Conservation (phyloP, 1,140 invertebrate species). For the Drosophila kohkoa region DNA sequence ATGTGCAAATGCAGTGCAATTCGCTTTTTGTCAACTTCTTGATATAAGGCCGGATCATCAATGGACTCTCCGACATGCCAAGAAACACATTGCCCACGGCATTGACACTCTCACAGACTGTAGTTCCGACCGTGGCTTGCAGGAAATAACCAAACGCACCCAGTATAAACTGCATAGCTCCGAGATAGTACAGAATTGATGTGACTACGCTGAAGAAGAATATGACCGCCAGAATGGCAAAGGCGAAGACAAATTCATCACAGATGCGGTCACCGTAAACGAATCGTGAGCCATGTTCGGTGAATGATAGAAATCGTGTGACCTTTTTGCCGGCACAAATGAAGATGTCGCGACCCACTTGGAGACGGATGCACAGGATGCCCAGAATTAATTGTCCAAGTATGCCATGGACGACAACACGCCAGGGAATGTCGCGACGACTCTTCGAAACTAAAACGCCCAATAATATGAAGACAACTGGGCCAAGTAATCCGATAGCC, state of each 20-base stretch:
- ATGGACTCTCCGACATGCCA: constrained; percentile 94
- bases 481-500: constrained; percentile 85
- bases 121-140: constrained; percentile 91
- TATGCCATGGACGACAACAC: constrained; percentile 91
- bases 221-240: constrained; percentile 92
- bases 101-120: constrained; percentile 95
- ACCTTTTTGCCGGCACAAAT: constrained; percentile 92
- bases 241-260: constrained; percentile 89
- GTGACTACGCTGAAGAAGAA: constrained; percentile 95
- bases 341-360: constrained; percentile 90
- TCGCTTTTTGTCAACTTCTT: constrained; percentile 92
- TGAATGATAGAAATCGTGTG: constrained; percentile 91
- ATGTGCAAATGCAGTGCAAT: constrained; percentile 95
- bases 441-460: constrained; percentile 87
- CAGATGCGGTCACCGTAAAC: constrained; percentile 92
- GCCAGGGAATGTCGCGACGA: constrained; percentile 89
- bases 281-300: constrained; percentile 91
- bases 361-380: constrained; percentile 92
- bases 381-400: constrained; percentile 94
- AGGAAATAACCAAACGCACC: constrained; percentile 90
- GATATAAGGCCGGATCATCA: constrained; percentile 94
- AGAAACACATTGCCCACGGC: constrained; percentile 94
- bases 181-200: constrained; percentile 93
- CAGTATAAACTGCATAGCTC: constrained; percentile 93
- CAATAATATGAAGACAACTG: constrained; percentile 85